A percentile compares a stretch with the other conserved stretches of the same genome.
phyloP scores from a whole-genome alignment of 2,113 vertebrate species.

The Bos indicus region DNA sequence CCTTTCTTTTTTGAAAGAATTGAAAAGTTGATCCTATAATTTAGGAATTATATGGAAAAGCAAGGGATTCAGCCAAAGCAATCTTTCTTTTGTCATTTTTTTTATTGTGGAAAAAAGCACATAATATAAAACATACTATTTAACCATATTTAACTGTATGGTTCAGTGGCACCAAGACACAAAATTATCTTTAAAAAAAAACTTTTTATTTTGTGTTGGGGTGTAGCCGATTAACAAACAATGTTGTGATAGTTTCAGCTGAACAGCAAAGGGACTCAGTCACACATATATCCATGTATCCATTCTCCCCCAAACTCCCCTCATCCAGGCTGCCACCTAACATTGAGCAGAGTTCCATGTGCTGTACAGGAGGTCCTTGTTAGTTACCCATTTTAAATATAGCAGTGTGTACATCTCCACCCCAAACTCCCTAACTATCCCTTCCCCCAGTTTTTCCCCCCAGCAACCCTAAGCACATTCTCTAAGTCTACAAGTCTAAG shows the following conservation, averaged over 20 bases:
- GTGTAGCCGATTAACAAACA: neutral
- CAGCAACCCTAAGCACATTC: neutral
- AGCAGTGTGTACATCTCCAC: neutral
- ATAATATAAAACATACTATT: neutral
- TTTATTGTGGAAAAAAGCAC: neutral
- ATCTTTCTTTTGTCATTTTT: neutral
- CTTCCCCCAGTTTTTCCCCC: neutral
- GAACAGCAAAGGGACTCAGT: neutral
- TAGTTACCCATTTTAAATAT: neutral
- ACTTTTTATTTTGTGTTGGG: neutral
- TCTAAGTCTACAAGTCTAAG: neutral
- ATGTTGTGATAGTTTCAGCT: neutral
- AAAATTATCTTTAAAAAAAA: neutral
- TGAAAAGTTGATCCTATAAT: neutral
- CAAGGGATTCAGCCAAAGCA: neutral
- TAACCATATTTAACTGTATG: neutral
- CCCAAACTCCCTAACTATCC: neutral
- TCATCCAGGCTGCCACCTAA: neutral
- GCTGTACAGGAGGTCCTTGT: neutral
- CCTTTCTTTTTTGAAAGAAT: neutral
- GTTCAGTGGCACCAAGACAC: neutral
- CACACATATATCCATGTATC: neutral
- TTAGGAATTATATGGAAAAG: neutral
- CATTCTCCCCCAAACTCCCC: neutral
- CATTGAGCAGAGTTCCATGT: neutral